phyloP scores from a whole-genome alignment of 2,888 invertebrate species.

The Brenthis ino region DNA sequence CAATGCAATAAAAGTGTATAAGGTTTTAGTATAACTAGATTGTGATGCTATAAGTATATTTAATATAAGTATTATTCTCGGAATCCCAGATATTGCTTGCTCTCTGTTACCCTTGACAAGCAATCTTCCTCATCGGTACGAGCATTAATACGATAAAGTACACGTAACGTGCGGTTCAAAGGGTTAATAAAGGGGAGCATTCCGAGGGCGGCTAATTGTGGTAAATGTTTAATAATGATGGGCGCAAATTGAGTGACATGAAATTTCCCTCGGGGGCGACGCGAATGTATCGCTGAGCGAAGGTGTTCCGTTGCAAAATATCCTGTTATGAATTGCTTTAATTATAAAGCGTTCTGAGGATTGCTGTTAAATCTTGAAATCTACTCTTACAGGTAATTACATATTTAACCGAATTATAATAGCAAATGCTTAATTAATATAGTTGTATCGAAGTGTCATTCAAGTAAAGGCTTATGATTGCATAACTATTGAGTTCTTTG shows the following conservation, averaged over 20 bases:
- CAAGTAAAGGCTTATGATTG: too few species aligned
- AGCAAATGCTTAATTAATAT: too few species aligned
- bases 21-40: too few species aligned
- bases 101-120: neutral
- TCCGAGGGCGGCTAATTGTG: constrained; percentile 11
- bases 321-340: neutral
- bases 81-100: too few species aligned
- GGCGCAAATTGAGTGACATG: constrained; percentile 11
- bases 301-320: neutral
- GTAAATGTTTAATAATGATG: constrained; percentile 13
- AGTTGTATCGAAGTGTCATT: too few species aligned
- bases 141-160: constrained; percentile 6
- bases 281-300: neutral
- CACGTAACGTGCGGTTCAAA: constrained; percentile 11
- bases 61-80: too few species aligned
- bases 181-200: constrained; percentile 3
- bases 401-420: too few species aligned
- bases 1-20: too few species aligned
- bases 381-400: too few species aligned
- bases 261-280: constrained; percentile 12
- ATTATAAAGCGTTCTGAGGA: neutral
- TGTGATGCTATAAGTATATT: too few species aligned
- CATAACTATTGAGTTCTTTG: too few species aligned
- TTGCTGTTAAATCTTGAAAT: too few species aligned
- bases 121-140: neutral